A percentile compares a stretch with the other conserved stretches of the same genome.
Conservation (phyloP, 1,140 invertebrate genomes). For the Ceratosolen fusciceps region DNA sequence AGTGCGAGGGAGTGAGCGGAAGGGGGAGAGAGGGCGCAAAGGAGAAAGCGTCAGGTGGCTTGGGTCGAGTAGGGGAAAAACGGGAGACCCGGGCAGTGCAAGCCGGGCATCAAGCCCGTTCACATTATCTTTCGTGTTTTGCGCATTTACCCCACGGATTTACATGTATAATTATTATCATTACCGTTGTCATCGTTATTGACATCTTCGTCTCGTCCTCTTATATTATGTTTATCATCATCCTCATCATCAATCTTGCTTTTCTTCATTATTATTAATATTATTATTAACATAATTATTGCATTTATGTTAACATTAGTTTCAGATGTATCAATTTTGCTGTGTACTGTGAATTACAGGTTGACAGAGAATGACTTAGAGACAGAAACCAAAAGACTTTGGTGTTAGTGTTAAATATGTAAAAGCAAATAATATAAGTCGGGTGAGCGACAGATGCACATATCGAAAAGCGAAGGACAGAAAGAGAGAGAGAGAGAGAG, state of each 20-base stretch:
- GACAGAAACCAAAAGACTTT: no score
- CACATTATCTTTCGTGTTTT: constrained; percentile 51
- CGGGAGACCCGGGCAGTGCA: constrained; percentile 67
- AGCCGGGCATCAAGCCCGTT: constrained; percentile 70
- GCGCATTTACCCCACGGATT: not conserved
- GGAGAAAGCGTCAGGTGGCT: constrained; percentile 56
- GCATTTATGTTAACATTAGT: not conserved
- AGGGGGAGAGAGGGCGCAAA: not conserved
- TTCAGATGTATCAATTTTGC: not conserved
- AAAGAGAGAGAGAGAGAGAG: not conserved
- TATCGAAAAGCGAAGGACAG: not conserved
- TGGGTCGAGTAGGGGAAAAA: constrained; percentile 55
- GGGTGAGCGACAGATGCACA: not conserved
- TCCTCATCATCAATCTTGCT: no score
- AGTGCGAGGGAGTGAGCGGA: constrained; percentile 48
- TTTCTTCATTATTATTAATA: no score
- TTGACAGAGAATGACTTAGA: no score
- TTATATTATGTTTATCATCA: no score
- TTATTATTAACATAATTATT: not conserved
- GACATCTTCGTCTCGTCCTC: no score
- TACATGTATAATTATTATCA: not conserved
- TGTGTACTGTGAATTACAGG: not conserved
- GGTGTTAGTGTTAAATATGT: no score
- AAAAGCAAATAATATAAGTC: no score
- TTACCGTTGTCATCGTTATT: no score